These are phyloP conservation scores for Psophia crepitans DNA, from an alignment of 2,113 vertebrate genomes.

Conservation along the genomic window DNA sequence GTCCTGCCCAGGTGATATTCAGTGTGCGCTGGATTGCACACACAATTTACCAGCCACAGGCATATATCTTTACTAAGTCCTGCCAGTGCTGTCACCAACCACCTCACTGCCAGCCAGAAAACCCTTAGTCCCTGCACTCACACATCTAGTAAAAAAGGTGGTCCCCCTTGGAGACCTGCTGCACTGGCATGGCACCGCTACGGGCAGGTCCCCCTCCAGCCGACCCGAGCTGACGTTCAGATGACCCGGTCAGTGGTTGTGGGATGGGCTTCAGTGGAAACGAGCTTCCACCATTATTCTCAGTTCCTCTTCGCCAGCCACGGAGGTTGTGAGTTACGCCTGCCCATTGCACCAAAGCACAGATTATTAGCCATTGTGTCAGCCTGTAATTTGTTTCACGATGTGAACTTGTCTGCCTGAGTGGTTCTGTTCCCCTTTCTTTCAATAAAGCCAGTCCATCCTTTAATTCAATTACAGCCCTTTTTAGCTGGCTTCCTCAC, in stretches of 20 bases:
- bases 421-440: not conserved
- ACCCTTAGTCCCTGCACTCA: not conserved
- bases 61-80: not conserved
- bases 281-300: not conserved
- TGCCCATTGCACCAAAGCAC: not conserved
- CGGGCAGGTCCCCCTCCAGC: not conserved
- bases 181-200: rapidly evolving
- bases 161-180: rapidly evolving
- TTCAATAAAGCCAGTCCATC: not conserved
- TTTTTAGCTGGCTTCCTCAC: not conserved
- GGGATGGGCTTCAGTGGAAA: not conserved
- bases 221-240: rapidly evolving
- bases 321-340: slow-evolving; percentile 25
- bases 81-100: not conserved
- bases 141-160: not conserved
- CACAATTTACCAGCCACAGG: not conserved
- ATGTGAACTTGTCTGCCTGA: not conserved
- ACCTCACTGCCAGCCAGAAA: not conserved
- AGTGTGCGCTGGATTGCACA: rapidly evolving
- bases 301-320: not conserved
- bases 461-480: slow-evolving; percentile 17
- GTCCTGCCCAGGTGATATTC: not conserved
- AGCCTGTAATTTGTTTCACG: slow-evolving; percentile 30
- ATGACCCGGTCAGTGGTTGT: not conserved
- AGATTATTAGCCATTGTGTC: not conserved